phyloP scores from a whole-genome alignment of 2,888 invertebrate genomes.

The Osedax frankpressi region DNA sequence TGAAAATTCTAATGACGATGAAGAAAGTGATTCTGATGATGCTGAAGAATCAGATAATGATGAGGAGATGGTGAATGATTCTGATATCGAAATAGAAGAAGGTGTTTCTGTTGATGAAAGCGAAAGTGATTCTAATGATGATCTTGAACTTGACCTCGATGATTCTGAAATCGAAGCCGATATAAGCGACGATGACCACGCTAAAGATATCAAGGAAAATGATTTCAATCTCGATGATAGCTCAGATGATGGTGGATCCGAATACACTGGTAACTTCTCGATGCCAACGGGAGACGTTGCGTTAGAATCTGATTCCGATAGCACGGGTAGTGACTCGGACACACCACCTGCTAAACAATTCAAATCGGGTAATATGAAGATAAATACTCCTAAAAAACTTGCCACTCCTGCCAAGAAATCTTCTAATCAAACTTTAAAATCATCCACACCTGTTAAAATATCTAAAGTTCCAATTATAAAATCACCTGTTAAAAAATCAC shows the following conservation, averaged over 20 bases:
- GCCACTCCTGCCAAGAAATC: neutral
- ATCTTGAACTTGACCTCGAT: neutral
- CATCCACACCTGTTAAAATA: too few relatives aligned
- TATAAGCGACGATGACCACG: neutral
- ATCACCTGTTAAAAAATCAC: too few relatives aligned
- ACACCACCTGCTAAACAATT: neutral
- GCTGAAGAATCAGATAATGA: neutral
- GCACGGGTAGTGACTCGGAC: neutral
- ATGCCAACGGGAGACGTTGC: too few relatives aligned
- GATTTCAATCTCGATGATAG: neutral
- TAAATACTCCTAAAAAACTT: neutral
- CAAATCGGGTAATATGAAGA: neutral
- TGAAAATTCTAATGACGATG: neutral
- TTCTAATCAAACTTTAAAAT: too few relatives aligned
- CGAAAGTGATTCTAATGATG: neutral
- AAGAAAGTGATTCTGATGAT: neutral
- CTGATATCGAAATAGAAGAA: neutral
- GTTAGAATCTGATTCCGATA: neutral
- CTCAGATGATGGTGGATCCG: neutral
- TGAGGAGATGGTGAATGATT: neutral
- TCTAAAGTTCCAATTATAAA: too few relatives aligned
- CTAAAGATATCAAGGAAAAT: too few relatives aligned
- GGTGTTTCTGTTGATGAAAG: neutral
- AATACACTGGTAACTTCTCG: too few relatives aligned
- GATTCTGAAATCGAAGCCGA: neutral